Conservation (phyloP, 2,113 vertebrate species). For the Anhinga anhinga region DNA sequence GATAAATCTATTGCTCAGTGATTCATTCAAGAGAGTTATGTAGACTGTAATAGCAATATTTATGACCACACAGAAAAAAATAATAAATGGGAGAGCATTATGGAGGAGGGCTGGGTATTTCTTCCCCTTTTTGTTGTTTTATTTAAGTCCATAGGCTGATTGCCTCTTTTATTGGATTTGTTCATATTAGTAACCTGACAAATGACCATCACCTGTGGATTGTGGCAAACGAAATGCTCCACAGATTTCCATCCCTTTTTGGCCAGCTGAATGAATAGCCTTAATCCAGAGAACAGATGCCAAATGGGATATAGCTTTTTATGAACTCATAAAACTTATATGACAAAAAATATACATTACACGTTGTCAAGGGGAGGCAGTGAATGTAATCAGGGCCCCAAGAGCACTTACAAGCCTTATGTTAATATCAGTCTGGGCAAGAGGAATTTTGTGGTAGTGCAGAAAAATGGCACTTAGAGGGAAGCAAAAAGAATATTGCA, state of each 20-base stretch:
- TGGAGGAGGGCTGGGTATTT: not conserved
- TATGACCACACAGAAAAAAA: not conserved
- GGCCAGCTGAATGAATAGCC: not conserved
- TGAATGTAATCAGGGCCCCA: not conserved
- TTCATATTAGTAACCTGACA: not conserved
- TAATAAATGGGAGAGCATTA: not conserved
- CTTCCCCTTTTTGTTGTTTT: not conserved
- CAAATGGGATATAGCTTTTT: not conserved
- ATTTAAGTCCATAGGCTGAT: not conserved
- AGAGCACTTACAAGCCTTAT: not conserved
- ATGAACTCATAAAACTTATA: not conserved
- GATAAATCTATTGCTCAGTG: not conserved
- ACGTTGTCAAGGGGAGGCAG: not conserved
- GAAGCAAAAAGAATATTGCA: not conserved
- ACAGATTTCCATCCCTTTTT: not conserved
- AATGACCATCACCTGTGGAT: not conserved
- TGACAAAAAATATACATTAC: not conserved
- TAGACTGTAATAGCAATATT: not conserved
- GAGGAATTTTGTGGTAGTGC: not conserved
- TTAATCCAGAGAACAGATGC: constrained; percentile 35
- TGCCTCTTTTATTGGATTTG: not conserved
- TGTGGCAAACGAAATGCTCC: not conserved
- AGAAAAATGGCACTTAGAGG: not conserved
- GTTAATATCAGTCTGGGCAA: not conserved
- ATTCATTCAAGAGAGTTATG: not conserved